Evolutionary conservation across 2,888 invertebrate genomes (phyloP), one percentile per base, ranked within the genome.

Genomic region (Ichneumoninae sp.): DNA sequence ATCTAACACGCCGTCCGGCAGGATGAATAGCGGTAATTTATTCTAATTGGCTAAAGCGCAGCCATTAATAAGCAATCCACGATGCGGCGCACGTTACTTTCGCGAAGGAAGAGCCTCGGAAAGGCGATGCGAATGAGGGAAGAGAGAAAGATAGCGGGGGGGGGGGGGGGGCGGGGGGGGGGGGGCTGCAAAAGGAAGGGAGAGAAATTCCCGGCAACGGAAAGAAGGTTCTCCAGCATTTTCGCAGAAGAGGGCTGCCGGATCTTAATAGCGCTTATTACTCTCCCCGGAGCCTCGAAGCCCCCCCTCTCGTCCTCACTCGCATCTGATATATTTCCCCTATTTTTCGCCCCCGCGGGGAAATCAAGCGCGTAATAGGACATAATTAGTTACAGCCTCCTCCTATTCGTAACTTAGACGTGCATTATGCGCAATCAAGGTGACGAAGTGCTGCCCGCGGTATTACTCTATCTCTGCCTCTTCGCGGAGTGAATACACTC

Each of bases 201-300:
- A 36, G 36, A 79, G 71, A 40, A 40, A 47, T 47, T 19, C 16
- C 62, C 57, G 74, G 68, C 74, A 69, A 68, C 62, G 80, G 83
- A 78, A 86, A 80, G 87, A 80, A 83, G 87, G 82, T 75, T 80
- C 75, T 82, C 52, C 80, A 36, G 66, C n/a, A 40, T 40, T 36
- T 66, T 76, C 52, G 65, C 76, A 80, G 30, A 82, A 85, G 85
- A 80, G 80, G 76, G 76, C 82, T 65, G 86, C 88, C 87, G 90
- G 90, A 90, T 92, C 93, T 92, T 93, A 93, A 93, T 92, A 90
- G 91, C 89, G 91, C 93, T 93, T 93, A 93, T 93, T 93, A 93
- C 91, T 93, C 92, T 91, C 91, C 88, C 88, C 88, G 91, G 90
- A 89, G 87, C 85, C 86, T 16, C 16, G 6, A n/a, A 62, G 88